Base-by-base conservation (phyloP, 2,888 invertebrate genomes). In the Spatulosminthurus flaviceps region DNA sequence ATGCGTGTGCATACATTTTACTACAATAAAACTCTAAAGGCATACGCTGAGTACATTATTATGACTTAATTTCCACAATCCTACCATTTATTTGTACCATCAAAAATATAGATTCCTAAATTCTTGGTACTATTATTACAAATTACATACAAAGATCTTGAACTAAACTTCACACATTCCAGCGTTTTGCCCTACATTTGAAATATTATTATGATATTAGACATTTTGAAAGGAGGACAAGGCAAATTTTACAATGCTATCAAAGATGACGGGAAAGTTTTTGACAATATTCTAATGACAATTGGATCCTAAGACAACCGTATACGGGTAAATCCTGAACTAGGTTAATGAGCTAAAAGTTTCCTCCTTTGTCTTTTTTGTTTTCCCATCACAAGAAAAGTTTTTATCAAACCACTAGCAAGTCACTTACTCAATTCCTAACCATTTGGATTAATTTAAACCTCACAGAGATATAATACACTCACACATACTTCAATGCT, bases 281-380 rank as follows among this genome's bases (percentile, higher is more conserved):
- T n/a, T 51, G 16, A 51, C 51, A 51, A 51, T 1, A 51, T 16
- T 51, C 7, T 51, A 51, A 51, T 51, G 16, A 51, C 16, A 51
- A 4, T 51, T 51, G 5, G 51, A 51, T 4, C 51, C 51, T 11
- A 51, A 51, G 51, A 51, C n/a, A 51, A 51, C 51, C 51, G 16
- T n/a, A 16, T 1, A 34, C 4, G 26, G 34, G 69, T n/a, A 26
- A 26, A 67, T 11, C 26, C 28, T 21, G 51, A 74, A 64, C 34
- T 74, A 34, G 74, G 74, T 74, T 74, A 74, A 61, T 74, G 74
- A 74, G 74, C 26, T 28, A 64, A 61, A 74, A 74, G 73, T 51
- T 73, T 73, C 34, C 61, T 29, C 22, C 1, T 71, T 24, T 24
- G 11, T 34, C 71, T 71, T 71, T 71, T n/a, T 51, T 51, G 51